These are phyloP conservation scores for Gobio gobio DNA, from an alignment of 2,113 vertebrate species.

Conservation along the genomic window DNA sequence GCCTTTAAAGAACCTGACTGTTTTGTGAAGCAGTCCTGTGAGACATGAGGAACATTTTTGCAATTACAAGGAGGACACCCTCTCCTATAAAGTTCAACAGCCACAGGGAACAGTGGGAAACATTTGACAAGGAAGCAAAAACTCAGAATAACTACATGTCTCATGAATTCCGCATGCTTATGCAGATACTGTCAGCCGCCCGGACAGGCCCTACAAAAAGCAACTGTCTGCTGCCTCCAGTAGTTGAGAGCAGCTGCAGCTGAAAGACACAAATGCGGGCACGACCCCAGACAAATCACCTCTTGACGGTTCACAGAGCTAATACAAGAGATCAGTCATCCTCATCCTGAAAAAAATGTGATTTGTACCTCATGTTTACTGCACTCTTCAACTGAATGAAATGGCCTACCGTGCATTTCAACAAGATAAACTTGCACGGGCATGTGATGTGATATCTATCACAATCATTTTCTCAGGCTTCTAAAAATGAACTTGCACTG, in stretches of 20 bases:
- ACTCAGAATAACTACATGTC: slow-evolving; percentile 30
- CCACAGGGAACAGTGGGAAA: slow-evolving; percentile 27
- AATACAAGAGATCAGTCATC: neutral
- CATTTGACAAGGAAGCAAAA: slow-evolving; percentile 38
- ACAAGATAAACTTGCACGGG: neutral
- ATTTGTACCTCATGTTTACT: slow-evolving; percentile 6
- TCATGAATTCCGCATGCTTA: slow-evolving; percentile 54
- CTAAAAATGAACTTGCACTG: slow-evolving; percentile 1
- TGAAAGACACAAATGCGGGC: slow-evolving; percentile 5
- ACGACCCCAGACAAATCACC: slow-evolving; percentile 1
- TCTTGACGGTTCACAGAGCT: neutral
- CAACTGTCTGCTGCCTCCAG: slow-evolving; percentile 44
- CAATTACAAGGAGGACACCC: neutral
- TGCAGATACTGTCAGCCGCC: slow-evolving; percentile 54
- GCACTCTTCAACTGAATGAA: neutral
- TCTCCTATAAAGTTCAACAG: neutral
- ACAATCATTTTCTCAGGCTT: neutral
- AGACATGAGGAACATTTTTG: neutral
- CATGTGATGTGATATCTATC: slow-evolving; percentile 20
- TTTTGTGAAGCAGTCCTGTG: neutral
- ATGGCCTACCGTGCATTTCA: neutral
- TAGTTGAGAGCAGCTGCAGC: slow-evolving; percentile 43
- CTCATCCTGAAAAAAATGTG: slow-evolving; percentile 12
- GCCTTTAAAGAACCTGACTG: neutral
- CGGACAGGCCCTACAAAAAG: slow-evolving; percentile 58